Percentiles rank a stretch among this genome's conserved stretches.
phyloP scores from a whole-genome alignment of 2,888 invertebrate genomes.

The Vanessa cardui region DNA sequence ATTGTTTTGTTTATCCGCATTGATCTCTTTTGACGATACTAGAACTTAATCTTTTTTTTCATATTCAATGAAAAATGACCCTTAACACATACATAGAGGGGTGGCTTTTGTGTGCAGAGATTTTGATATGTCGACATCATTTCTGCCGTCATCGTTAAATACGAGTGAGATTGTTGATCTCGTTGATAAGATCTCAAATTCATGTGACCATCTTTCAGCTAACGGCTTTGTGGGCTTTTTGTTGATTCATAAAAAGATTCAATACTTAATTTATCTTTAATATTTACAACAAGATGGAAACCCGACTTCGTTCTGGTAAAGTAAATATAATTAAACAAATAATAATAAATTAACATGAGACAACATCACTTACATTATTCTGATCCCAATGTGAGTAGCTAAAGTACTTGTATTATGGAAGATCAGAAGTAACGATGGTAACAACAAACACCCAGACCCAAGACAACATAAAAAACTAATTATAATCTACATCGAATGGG shows the following conservation, averaged over 20 bases:
- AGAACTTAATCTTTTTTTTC: neutral
- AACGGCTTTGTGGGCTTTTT: conserved; percentile 13
- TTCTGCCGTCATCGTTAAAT: conserved; percentile 42
- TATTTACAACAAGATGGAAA: too few relatives aligned
- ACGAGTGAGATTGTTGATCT: conserved; percentile 24
- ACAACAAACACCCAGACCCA: too few relatives aligned
- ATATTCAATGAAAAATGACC: neutral
- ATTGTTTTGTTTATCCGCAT: conserved; percentile 8
- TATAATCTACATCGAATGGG: too few relatives aligned
- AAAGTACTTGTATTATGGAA: too few relatives aligned
- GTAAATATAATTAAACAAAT: too few relatives aligned
- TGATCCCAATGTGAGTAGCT: too few relatives aligned
- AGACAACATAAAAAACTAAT: too few relatives aligned
- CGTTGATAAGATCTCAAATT: conserved; percentile 34
- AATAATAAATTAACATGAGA: too few relatives aligned
- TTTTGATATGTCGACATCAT: conserved; percentile 26
- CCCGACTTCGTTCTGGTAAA: too few relatives aligned
- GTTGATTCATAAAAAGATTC: conserved; percentile 18
- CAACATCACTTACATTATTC: too few relatives aligned
- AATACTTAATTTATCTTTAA: neutral
- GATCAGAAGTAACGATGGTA: too few relatives aligned
- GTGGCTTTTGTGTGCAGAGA: neutral
- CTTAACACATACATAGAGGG: neutral
- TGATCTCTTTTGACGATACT: conserved; percentile 4
- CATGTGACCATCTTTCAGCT: conserved; percentile 26